Evolutionary conservation across 2,113 vertebrate species (phyloP), one percentile per base, ranked within the genome.

Genomic region (Macquaria australasica): DNA sequence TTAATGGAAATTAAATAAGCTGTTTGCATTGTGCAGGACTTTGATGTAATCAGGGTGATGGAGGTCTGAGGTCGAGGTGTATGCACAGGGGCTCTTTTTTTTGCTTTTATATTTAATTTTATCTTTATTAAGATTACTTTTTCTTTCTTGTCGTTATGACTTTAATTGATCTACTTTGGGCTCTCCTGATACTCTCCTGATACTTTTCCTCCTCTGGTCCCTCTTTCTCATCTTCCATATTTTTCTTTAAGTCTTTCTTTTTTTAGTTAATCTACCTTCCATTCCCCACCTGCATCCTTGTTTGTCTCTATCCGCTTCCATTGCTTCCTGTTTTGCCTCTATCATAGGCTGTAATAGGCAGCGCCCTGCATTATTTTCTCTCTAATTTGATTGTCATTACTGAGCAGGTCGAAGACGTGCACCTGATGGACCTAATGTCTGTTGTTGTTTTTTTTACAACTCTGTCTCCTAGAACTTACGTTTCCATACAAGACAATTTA

Each of bases 1-100:
- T 11, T 76, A 74, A 89, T 85, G 63, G 34, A 82, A 86, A 86
- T 91, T 39, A 84, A 90, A 80, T 84, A 63, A 77, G 18, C 50
- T 39, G 62, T 80, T 74, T 77, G 70, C 4, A 41, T 67, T 79
- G 64, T 64, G 43, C 53, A 51, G 53, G 64, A 83, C 64, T 70
- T 18, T 5, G 12, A 25, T 71, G 68, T 64, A 51, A 84, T 83
- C 76, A 60, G 4, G 15, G 1, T 45, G 74, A 86, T 82, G 64
- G 55, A 48, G 37, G 62, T 70, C 12, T 56, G 34, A 41, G 28
- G 31, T 66, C 12, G 4, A 6, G 12, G 5, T 79, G 41, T 12
- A 34, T 60, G 58, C 50, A 56, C 55, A 41, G n/a, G 18, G 16
- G 5, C 21, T 16, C 34, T 41, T 16, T 53, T 34, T 56, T 11